Conservation (phyloP, 1,140 invertebrate genomes). For the Drosophila auraria region DNA sequence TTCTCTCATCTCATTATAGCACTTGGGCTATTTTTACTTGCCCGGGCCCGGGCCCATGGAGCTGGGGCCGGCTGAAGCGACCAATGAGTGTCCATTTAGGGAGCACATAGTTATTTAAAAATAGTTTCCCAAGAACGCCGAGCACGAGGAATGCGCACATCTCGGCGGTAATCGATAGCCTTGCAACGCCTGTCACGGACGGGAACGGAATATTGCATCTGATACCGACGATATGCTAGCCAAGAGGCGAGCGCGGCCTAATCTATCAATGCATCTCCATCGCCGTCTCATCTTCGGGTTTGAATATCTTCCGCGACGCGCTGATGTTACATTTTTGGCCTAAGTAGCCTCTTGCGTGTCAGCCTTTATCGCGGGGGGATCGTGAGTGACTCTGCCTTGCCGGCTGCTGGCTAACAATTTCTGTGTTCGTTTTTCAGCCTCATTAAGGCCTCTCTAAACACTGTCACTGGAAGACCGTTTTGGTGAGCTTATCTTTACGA, state of each 20-base stretch:
- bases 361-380: slow-evolving; percentile 28
- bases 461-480: slow-evolving; percentile 64
- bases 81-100: slow-evolving; percentile 69
- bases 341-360: slow-evolving; percentile 78
- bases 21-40: slow-evolving; percentile 62
- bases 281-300: slow-evolving; percentile 29
- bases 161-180: slow-evolving; percentile 68
- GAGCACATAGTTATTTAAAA: slow-evolving; percentile 61
- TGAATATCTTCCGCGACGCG: slow-evolving; percentile 39
- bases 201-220: slow-evolving; percentile 63
- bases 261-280: slow-evolving; percentile 65
- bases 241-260: slow-evolving; percentile 32
- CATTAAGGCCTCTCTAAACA: slow-evolving; percentile 64
- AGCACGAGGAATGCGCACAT: slow-evolving; percentile 31
- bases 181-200: slow-evolving; percentile 75
- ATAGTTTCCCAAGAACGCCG: slow-evolving; percentile 44
- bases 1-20: slow-evolving; percentile 22
- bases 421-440: slow-evolving; percentile 50
- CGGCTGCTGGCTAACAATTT: slow-evolving; percentile 54
- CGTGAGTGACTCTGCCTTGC: slow-evolving; percentile 22
- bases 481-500: slow-evolving; percentile 52
- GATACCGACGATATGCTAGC: slow-evolving; percentile 41
- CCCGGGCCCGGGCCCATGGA: slow-evolving; percentile 1
- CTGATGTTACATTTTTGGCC: slow-evolving; percentile 72
- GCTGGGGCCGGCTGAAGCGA: neutral